Evolutionary conservation across 2,797 vertebrate species (phyloP), one percentile per base, ranked within the genome.

Genomic region (Nothura maculosa): DNA sequence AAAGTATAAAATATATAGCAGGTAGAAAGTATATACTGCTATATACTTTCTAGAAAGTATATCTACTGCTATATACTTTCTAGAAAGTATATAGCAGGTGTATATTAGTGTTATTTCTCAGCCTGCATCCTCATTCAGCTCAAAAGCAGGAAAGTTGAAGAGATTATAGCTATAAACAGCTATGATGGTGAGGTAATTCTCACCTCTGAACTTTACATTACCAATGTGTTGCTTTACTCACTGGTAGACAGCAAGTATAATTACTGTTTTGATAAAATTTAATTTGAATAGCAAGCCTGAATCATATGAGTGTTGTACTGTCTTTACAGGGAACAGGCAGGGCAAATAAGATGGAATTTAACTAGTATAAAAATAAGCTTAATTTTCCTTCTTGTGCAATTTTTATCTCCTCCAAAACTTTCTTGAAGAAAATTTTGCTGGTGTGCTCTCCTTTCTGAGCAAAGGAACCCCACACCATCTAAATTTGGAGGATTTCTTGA

Each of bases 131-230:
- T 36, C 55, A 4, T 48, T 48, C 32, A 38, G 36, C 21, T 22
- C 21, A 74, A 52, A 13, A 60, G 64, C 36, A 11, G 34, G 30
- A 47, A 25, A 5, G 25, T 36, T 38, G 22, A 62, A 18, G 60
- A 3, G 2, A 1, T 22, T 68, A 57, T 34, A 63, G 61, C 55
- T 75, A 0, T 28, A 28, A 0, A 30, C 6, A 43, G 42, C 64
- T 27, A 2, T 18, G 34, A 21, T 12, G 30, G 32, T 2, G 27
- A 70, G 27, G 55, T 24, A 43, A n/a, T 25, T 18, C 24, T 87
- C 57, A 4, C 34, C 17, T 48, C 5, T 48, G 21, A 27, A 16
- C 25, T 19, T 20, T 38, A 8, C 18, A 4, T 43, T 13, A 45
- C 55, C 8, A 8, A 2, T 21, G 18, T 45, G 21, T 43, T 52